These are phyloP conservation scores for Illadopsis cleaveri DNA, from an alignment of 2,113 vertebrate genomes.

Conservation along the genomic window DNA sequence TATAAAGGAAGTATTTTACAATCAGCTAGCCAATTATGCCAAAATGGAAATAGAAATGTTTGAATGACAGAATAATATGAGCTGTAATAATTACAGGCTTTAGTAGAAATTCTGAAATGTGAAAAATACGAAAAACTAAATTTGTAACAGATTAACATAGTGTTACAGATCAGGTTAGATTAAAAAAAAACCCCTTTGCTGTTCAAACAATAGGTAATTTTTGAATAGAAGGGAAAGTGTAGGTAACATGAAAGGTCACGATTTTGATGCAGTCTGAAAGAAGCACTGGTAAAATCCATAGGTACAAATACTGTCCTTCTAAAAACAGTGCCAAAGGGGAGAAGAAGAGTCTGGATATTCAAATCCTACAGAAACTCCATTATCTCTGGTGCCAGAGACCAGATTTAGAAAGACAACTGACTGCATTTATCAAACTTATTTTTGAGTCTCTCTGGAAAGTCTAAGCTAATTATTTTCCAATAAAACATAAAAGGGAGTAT, in stretches of 20 bases:
- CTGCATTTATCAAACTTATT: background rate
- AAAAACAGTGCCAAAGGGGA: background rate
- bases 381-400: background rate
- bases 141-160: background rate
- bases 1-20: conserved; percentile 11
- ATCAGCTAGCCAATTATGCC: background rate
- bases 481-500: background rate
- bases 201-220: background rate
- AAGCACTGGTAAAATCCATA: background rate
- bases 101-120: conserved; percentile 17
- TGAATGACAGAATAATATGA: conserved; percentile 49
- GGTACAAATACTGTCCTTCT: background rate
- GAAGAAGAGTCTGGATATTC: background rate
- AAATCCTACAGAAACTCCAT: background rate
- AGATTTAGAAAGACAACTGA: background rate
- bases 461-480: background rate
- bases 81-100: background rate
- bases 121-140: background rate
- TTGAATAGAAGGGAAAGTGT: background rate
- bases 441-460: background rate
- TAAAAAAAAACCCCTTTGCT: conserved; percentile 22
- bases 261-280: background rate
- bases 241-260: background rate
- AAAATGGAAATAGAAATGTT: conserved; percentile 33
- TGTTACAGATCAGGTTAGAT: background rate